A percentile compares a stretch with the other conserved stretches of the same genome.
phyloP scores from a whole-genome alignment of 1,140 invertebrate genomes.

The Hydropsyche tenuis region DNA sequence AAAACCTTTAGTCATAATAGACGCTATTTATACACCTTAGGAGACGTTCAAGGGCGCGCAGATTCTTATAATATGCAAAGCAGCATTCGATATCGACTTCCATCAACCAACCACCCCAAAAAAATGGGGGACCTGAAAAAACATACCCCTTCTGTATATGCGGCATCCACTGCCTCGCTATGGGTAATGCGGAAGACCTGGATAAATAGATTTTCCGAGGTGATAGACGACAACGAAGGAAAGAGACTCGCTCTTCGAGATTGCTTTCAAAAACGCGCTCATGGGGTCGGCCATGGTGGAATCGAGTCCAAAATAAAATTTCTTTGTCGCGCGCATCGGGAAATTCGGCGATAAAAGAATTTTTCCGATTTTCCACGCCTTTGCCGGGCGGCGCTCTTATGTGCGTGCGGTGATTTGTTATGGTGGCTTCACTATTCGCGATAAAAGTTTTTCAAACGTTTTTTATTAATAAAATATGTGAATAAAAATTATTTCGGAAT shows the following conservation, averaged over 20 bases:
- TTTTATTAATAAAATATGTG: too few relatives aligned
- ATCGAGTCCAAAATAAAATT: slow-evolving; percentile 24
- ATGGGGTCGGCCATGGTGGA: neutral
- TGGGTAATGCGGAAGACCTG: slow-evolving; percentile 21
- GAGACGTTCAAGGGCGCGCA: neutral
- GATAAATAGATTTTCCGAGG: slow-evolving; percentile 26
- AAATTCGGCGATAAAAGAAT: slow-evolving; percentile 25
- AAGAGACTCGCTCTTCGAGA: slow-evolving; percentile 9
- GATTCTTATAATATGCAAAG: slow-evolving; percentile 2
- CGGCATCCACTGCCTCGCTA: too few relatives aligned
- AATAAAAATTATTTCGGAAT: too few relatives aligned
- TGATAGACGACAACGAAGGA: slow-evolving; percentile 14
- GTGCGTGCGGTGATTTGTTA: slow-evolving; percentile 1
- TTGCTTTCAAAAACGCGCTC: slow-evolving; percentile 16
- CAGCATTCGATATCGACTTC: neutral
- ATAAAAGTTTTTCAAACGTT: too few relatives aligned
- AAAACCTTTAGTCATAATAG: too few relatives aligned
- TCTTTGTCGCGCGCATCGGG: slow-evolving; percentile 17
- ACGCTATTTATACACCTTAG: too few relatives aligned
- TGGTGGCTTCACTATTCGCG: too few relatives aligned
- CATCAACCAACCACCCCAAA: too few relatives aligned
- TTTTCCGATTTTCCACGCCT: slow-evolving; percentile 12
- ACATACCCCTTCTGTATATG: too few relatives aligned
- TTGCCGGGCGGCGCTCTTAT: neutral
- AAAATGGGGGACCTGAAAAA: too few relatives aligned